Conservation (phyloP, 2,113 vertebrate genomes). For the Girardinichthys multiradiatus region DNA sequence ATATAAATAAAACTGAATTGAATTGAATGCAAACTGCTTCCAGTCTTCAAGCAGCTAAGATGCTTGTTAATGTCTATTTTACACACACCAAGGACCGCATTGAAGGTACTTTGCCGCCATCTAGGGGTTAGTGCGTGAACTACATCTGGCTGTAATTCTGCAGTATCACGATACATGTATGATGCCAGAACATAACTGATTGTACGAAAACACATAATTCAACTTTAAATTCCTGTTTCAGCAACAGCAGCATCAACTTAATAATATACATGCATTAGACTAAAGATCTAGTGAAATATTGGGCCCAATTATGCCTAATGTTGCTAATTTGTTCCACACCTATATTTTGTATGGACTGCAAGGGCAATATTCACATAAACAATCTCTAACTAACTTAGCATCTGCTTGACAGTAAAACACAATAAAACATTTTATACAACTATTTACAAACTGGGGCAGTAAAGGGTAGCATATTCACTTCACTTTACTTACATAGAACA, state of each 20-base stretch:
- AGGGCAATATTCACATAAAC: background rate
- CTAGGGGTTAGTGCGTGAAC: background rate
- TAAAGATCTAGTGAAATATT: background rate
- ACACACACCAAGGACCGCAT: background rate
- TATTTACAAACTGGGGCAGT: background rate
- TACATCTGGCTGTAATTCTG: too few relatives aligned
- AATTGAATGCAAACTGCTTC: background rate
- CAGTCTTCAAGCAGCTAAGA: background rate
- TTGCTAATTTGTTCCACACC: background rate
- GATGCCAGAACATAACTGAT: too few relatives aligned
- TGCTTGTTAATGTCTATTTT: background rate
- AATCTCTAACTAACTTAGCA: background rate
- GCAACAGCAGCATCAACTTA: too few relatives aligned
- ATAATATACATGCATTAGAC: background rate
- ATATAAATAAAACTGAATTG: too few relatives aligned
- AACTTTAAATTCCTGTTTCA: too few relatives aligned
- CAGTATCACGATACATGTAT: too few relatives aligned
- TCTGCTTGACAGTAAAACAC: background rate
- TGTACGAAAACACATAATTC: too few relatives aligned
- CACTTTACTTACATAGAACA: too few relatives aligned
- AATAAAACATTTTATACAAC: background rate
- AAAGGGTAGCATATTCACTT: background rate
- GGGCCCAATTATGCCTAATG: background rate
- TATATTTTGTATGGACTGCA: background rate
- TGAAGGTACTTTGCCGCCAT: background rate